Evolutionary conservation across 2,888 invertebrate genomes (phyloP), one percentile per base, ranked within the genome.

Genomic region (Griposia aprilina): DNA sequence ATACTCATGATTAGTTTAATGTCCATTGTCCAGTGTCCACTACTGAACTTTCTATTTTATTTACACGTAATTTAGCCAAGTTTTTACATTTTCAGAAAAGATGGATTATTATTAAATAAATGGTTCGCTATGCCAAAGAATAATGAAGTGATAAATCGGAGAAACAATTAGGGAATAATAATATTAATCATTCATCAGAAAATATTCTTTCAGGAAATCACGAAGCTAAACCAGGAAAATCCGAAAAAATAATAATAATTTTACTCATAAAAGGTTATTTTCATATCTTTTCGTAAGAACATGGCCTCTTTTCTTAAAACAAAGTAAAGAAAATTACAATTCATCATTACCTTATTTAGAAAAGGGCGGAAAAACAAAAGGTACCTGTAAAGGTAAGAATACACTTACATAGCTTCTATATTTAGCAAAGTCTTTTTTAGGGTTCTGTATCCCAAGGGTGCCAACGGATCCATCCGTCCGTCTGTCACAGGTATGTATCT

Each of bases 1-100:
- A 41, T 48, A 20, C 23, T 78, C 26, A 20, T 62, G 57, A 30
- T 67, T 65, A 13, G 45, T 80, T 78, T 17, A 68, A 70, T 62
- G n/a, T 55, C 17, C 45, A n/a, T 4, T 62, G 52, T 52, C 20
- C 41, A 30, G 1, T 69, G 59, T 52, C 13, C 36, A 13, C 23
- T 62, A 23, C 15, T 70, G 20, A 60, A 79, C 7, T 23, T 45
- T 15, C 20, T 2, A 13, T 36, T 71, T 7, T 17, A 23, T 48
- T 2, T 72, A 17, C 15, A 48, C 6, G 20, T 41, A 36, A 60
- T 45, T 2, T 45, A 8, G 20, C 2, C 13, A 41, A 55, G 10
- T 23, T 45, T 1, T 45, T 45, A 6, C 8, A 45, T 45, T 45
- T 45, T 45, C 41, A 10, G 45, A 10, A 45, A 45, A 45, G 8